Percentiles rank a stretch among this genome's conserved stretches.
These are phyloP conservation scores for Eupithecia tripunctaria DNA, from an alignment of 2,888 invertebrate species.

Conservation along the genomic window DNA sequence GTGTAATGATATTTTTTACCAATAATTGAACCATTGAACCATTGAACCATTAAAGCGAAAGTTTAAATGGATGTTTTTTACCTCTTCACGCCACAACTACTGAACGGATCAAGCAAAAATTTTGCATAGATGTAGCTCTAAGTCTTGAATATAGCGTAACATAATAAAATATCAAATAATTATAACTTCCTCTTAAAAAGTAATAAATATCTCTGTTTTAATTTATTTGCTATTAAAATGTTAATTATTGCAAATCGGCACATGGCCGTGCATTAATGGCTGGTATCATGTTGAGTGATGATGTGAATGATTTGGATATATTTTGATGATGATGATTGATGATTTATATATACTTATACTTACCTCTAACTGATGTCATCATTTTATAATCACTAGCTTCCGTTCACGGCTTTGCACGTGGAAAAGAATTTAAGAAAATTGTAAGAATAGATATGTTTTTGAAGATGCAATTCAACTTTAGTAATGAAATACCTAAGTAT, in stretches of 20 bases:
- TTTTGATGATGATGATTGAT: neutral
- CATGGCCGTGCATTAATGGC: neutral
- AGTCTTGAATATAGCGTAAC: neutral
- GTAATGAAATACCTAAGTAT: too few species aligned
- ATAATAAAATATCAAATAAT: neutral
- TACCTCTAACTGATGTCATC: neutral
- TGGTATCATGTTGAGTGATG: neutral
- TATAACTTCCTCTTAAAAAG: too few species aligned
- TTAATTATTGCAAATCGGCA: neutral
- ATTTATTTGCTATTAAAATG: neutral
- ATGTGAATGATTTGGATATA: neutral
- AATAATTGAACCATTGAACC: too few species aligned
- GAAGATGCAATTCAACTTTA: too few species aligned
- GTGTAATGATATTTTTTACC: too few species aligned
- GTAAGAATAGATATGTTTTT: too few species aligned
- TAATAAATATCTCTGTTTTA: neutral
- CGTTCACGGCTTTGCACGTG: neutral
- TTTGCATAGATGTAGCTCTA: neutral
- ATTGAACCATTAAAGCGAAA: too few species aligned
- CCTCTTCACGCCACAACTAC: neutral
- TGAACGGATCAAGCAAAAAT: neutral
- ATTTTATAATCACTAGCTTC: neutral
- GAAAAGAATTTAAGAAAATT: too few species aligned
- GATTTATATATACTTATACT: too few species aligned
- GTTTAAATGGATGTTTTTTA: too few species aligned